phyloP scores from a whole-genome alignment of 2,113 vertebrate species.

The Phalacrocorax brasilianus region DNA sequence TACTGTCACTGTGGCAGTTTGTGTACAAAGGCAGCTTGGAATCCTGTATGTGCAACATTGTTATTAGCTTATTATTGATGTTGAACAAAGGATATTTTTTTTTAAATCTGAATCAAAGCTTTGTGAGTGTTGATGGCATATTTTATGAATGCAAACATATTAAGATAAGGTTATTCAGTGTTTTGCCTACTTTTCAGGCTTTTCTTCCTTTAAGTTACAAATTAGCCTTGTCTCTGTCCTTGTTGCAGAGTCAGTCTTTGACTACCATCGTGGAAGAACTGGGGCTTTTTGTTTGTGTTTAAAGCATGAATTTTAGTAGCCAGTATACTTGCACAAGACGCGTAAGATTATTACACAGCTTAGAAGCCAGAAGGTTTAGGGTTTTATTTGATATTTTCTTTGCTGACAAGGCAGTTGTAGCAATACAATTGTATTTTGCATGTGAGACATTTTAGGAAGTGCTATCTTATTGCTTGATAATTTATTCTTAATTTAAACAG shows the following conservation, averaged over 20 bases:
- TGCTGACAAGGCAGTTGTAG: not conserved
- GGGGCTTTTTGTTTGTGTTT: accelerated
- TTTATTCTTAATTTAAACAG: not conserved
- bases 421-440: not conserved
- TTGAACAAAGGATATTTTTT: not conserved
- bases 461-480: not conserved
- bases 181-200: not conserved
- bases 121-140: not conserved
- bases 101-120: not conserved
- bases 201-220: not conserved
- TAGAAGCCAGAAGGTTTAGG: not conserved
- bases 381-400: not conserved
- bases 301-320: not conserved
- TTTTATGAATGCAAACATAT: not conserved
- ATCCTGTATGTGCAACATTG: not conserved
- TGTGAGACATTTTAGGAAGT: not conserved
- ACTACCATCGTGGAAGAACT: not conserved
- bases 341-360: not conserved
- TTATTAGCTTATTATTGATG: not conserved
- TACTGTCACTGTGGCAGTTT: not conserved
- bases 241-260: not conserved
- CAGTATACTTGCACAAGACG: not conserved
- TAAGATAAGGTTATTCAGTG: not conserved
- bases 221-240: not conserved
- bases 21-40: not conserved